Base-by-base conservation (phyloP, 2,797 vertebrate genomes). In the Cyclopterus lumpus region DNA sequence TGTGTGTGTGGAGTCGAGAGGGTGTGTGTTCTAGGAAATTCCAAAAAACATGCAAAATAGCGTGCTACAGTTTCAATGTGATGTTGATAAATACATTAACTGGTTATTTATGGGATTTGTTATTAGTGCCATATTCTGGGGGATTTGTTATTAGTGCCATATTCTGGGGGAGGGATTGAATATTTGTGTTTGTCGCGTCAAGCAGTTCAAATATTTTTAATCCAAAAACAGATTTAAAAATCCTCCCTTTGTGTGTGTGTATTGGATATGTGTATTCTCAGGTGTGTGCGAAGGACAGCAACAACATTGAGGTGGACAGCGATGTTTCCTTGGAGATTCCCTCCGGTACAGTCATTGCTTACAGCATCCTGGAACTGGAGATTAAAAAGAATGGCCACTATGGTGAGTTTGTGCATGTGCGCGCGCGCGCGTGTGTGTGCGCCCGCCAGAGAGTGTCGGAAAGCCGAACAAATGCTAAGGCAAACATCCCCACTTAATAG, bases 251-350 rank as follows among this genome's bases (percentile, higher is more conserved):
- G 40, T 40, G 11, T 15, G 6, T 73, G 24, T 53, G 3, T 79
- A 16, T 28, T 51, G 2, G 42, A 42, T 59, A 4, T 38, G 10
- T 81, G 40, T 68, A 1, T 71, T 77, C 66, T 9, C 66, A 97
- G 96, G 92, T 96, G 72, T 92, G 90, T 8, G 92, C 95, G 6
- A 89, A 86, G n/a, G 93, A 97, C 54, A 86, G 74, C 1, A 94
- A 90, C 71, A 93, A 77, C 8, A 2, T 95, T 18, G 9, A 87
- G 38, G 85, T 81, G 34, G 94, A 96, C 84, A 92, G 91, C 15
- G 94, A 90, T 0, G 92, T 97, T 75, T 91, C 93, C 28, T 71
- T 98, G 80, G 95, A 96, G 89, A 97, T 99, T 79, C 97, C 96
- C 2, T 77, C 95, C 2, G 73, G 88, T 20, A 97, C 97, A 0